Evolutionary conservation across 2,113 vertebrate species (phyloP).

Genomic region (Delphinus delphis): DNA sequence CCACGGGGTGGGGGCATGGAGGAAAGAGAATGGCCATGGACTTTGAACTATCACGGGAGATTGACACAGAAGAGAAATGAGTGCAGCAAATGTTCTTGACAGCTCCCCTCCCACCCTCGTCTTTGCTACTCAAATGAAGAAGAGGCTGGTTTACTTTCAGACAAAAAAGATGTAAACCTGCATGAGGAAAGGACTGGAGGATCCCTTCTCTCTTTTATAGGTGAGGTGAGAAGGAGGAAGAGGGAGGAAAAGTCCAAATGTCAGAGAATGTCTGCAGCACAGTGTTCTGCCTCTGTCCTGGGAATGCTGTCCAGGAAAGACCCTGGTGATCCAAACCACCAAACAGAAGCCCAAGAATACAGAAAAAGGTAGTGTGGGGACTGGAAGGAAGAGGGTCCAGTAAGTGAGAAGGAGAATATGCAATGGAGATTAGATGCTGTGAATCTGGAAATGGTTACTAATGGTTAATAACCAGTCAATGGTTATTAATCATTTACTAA

Average conservation of each 20-base stretch:
- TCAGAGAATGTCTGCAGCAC: not conserved
- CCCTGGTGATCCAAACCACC: not conserved
- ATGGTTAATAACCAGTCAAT: not conserved
- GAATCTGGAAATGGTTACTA: not conserved
- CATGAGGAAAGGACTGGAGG: not conserved
- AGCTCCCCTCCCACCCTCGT: not conserved
- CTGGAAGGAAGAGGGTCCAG: not conserved
- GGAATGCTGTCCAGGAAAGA: not conserved
- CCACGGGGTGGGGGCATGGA: accelerated
- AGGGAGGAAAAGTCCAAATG: not conserved
- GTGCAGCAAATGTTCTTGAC: not conserved
- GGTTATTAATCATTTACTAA: not conserved
- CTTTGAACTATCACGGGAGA: not conserved
- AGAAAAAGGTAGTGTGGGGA: not conserved
- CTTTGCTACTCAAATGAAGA: not conserved
- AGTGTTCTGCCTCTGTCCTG: not conserved
- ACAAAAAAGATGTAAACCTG: not conserved
- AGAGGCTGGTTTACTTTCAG: not conserved
- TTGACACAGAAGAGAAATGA: not conserved
- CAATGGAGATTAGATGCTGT: not conserved
- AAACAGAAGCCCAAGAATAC: not conserved
- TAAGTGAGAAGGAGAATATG: not conserved
- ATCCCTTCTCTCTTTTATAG: not conserved
- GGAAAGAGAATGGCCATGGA: not conserved
- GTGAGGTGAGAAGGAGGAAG: not conserved